phyloP scores from a whole-genome alignment of 2,113 vertebrate species.

The Megaptera novaeangliae region DNA sequence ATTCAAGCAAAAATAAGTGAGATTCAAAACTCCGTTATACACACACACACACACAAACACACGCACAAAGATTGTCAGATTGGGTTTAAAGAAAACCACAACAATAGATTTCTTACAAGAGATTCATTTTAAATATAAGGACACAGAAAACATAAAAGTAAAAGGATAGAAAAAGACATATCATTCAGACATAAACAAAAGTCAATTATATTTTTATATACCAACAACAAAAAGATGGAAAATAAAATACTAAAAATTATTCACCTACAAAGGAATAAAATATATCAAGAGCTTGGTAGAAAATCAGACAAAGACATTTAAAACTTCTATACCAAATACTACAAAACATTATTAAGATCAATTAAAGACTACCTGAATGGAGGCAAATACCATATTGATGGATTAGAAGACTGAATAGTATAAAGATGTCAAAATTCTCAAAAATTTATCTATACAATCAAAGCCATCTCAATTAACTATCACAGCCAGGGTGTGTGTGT shows the following conservation, averaged over 20 bases:
- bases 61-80: neutral
- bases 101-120: neutral
- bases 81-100: neutral
- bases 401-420: neutral
- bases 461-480: neutral
- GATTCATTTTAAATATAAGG: neutral
- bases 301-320: neutral
- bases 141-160: neutral
- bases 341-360: neutral
- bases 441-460: neutral
- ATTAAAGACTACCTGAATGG: neutral
- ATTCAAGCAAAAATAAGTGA: neutral
- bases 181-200: neutral
- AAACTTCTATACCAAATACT: neutral
- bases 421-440: neutral
- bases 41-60: neutral
- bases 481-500: neutral
- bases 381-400: neutral
- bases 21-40: neutral
- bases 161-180: neutral
- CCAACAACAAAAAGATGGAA: neutral
- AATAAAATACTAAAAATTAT: constrained; percentile 9
- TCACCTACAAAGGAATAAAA: neutral
- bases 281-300: neutral
- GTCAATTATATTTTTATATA: neutral